Evolutionary conservation across 2,888 invertebrate genomes (phyloP).

Genomic region (Slavum lentiscoides): DNA sequence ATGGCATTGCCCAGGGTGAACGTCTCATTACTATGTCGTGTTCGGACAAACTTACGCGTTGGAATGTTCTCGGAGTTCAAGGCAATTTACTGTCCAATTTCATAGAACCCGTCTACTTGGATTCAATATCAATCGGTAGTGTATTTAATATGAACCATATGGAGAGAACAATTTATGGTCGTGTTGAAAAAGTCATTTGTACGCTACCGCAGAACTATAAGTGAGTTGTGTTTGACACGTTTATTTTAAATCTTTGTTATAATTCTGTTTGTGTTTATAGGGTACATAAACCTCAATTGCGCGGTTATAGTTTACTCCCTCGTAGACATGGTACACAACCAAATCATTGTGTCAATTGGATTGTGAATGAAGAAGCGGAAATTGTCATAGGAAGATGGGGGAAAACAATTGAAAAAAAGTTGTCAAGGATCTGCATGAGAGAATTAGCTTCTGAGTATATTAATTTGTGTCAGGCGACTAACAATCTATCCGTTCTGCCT

Average conservation of each 20-base stretch:
- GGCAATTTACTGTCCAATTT: slow-evolving; percentile 86
- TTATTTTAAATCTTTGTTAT: background rate
- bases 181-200: slow-evolving; percentile 12
- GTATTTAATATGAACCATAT: slow-evolving; percentile 87
- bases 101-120: slow-evolving; percentile 86
- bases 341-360: slow-evolving; percentile 33
- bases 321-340: background rate
- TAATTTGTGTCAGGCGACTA: slow-evolving; percentile 22
- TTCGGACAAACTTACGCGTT: slow-evolving; percentile 93
- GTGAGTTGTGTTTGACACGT: slow-evolving; percentile 12
- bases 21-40: slow-evolving; percentile 95
- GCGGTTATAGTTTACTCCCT: slow-evolving; percentile 47
- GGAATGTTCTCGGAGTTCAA: slow-evolving; percentile 93
- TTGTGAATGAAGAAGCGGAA: slow-evolving; percentile 64
- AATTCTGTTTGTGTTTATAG: slow-evolving; percentile 14
- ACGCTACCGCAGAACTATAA: slow-evolving; percentile 22
- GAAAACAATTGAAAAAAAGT: slow-evolving; percentile 75
- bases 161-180: slow-evolving; percentile 46
- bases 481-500: background rate
- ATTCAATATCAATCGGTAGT: slow-evolving; percentile 85
- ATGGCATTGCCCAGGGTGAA: slow-evolving; percentile 69
- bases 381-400: slow-evolving; percentile 85
- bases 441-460: slow-evolving; percentile 71
- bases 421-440: slow-evolving; percentile 79
- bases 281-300: slow-evolving; percentile 35